These are phyloP conservation scores for Ailurus styani DNA, from an alignment of 2,113 vertebrate genomes.

Conservation along the genomic window DNA sequence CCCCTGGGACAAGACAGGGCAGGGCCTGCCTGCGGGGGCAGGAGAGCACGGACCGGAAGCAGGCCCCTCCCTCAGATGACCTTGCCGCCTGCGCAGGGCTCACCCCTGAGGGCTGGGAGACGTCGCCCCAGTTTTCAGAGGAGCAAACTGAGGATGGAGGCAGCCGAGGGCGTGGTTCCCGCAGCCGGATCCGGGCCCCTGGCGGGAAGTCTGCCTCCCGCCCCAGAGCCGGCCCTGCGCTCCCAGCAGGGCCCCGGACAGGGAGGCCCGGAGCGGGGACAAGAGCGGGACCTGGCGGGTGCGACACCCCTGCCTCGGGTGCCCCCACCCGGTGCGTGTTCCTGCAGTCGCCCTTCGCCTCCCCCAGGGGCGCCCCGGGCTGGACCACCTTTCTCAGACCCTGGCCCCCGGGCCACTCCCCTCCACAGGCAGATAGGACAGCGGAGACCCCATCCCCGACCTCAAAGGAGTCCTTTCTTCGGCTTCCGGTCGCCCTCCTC, in stretches of 20 bases:
- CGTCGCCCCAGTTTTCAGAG: not conserved
- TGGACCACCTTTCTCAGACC: not conserved
- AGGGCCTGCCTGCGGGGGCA: not conserved
- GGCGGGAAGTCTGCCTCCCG: not conserved
- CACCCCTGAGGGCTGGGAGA: not conserved
- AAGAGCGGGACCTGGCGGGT: not conserved
- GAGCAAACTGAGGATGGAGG: not conserved
- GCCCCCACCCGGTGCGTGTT: accelerated
- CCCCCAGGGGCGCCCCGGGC: not conserved
- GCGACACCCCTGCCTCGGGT: accelerated
- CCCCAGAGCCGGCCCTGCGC: not conserved
- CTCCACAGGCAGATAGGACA: no score
- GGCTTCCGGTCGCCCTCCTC: not conserved
- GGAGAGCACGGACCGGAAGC: accelerated
- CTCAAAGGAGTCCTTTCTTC: not conserved
- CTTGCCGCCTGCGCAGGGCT: not conserved
- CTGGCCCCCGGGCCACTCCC: not conserved
- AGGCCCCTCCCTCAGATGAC: not conserved
- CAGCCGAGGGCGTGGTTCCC: not conserved
- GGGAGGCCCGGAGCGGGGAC: not conserved
- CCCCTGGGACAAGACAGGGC: no score
- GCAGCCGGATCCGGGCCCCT: not conserved
- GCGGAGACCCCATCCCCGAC: not conserved
- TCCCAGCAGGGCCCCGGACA: no score
- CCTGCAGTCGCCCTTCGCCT: not conserved